Base-by-base conservation (phyloP, 1,140 invertebrate species). In the Andrena cerasifolii region DNA sequence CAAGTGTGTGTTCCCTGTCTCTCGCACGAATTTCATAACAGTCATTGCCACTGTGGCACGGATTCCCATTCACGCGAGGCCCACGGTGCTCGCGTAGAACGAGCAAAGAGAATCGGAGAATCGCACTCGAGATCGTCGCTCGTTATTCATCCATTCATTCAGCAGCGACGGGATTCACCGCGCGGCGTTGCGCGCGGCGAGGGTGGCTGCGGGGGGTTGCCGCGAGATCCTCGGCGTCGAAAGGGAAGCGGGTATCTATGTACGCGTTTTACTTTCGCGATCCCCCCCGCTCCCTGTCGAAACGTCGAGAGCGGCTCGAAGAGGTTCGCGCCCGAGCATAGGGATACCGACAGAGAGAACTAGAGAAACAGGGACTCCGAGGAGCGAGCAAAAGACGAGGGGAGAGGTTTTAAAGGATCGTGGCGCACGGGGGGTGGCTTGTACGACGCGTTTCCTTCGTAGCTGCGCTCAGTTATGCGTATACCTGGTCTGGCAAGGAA, bases 381-480 rank as follows among this genome's bases (percentile, higher is more conserved):
- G 8, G 26, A 40, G 36, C 45, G 45, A 49, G 53, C n/a, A n/a
- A 43, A 68, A 61, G 24, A 31, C 14, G 28, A 33, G 56, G 53
- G 73, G 31, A 33, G 26, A 58, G 72, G 65, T 58, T n/a, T n/a
- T n/a, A n/a, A n/a, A n/a, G n/a, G n/a, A n/a, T n/a, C n/a, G n/a
- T n/a, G n/a, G n/a, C n/a, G n/a, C n/a, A n/a, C n/a, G n/a, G n/a
- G n/a, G n/a, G n/a, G n/a, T n/a, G n/a, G n/a, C n/a, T 81, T 77
- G 68, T 65, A 70, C 36, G 56, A 76, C 71, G 76, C 72, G 80
- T 76, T 81, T 77, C 79, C 51, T 77, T 62, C 36, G 71, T 53
- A 26, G 16, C 8, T 56, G 45, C 21, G 63, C 45, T 72, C 33
- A 59, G 80, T 81, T 82, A 82, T n/a, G n/a, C n/a, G n/a, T n/a